Conservation (phyloP, 2,888 invertebrate species). For the Ormia ochracea region DNA sequence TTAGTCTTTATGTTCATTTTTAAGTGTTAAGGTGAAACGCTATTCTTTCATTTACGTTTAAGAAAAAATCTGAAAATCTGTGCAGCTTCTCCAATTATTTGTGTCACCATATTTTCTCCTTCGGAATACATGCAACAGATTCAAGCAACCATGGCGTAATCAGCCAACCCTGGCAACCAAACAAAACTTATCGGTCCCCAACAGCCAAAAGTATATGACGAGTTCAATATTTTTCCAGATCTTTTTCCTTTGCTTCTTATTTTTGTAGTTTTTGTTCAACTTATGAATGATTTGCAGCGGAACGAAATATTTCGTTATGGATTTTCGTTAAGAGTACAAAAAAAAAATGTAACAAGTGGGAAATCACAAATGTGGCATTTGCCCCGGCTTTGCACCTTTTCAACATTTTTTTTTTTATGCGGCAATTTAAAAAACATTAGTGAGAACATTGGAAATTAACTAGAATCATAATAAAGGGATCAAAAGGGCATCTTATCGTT, state of each 20-base stretch:
- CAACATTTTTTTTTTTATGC: background rate
- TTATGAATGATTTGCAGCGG: slow-evolving; percentile 59
- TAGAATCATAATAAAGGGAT: no score
- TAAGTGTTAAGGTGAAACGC: slow-evolving; percentile 55
- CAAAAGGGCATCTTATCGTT: no score
- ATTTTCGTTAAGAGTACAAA: slow-evolving; percentile 2
- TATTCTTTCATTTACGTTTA: slow-evolving; percentile 6
- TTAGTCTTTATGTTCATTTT: slow-evolving; percentile 39
- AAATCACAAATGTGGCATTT: slow-evolving; percentile 19
- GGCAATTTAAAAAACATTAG: background rate
- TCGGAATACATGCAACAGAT: slow-evolving; percentile 1
- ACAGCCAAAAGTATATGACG: slow-evolving; percentile 9
- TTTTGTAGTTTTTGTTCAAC: slow-evolving; percentile 14
- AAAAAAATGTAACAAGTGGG: background rate
- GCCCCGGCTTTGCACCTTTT: slow-evolving; percentile 40
- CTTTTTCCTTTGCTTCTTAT: background rate
- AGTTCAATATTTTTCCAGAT: slow-evolving; percentile 16
- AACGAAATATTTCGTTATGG: slow-evolving; percentile 57
- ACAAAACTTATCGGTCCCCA: slow-evolving; percentile 37
- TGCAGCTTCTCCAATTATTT: slow-evolving; percentile 47
- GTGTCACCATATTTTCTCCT: slow-evolving; percentile 5
- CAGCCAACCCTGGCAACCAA: slow-evolving; percentile 27
- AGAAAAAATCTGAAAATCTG: slow-evolving; percentile 36
- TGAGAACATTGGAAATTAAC: background rate
- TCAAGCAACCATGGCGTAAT: slow-evolving; percentile 22